Base-by-base conservation (phyloP, 2,888 invertebrate species). In the Drosophila anceps region DNA sequence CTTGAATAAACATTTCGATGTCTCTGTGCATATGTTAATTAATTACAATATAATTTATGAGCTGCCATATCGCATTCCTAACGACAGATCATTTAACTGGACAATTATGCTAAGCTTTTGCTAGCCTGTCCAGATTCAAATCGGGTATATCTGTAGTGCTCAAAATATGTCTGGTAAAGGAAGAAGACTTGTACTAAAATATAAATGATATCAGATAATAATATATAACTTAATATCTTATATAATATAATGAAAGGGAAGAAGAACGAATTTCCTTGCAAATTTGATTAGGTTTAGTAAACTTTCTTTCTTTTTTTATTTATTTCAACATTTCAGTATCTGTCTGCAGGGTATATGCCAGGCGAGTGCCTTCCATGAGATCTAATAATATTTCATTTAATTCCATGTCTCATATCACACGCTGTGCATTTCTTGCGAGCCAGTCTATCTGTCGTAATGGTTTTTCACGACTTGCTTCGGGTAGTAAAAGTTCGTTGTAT, bases 401-500 rank as follows among this genome's bases (percentile, higher is more conserved):
- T 73, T 69, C 61, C 44, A 55, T 62, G 54, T 55, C 46, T 58
- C 44, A 43, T 48, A 46, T 43, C 46, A 51, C 55, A 55, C 39
- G 31, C 60, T 53, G 48, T 50, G 50, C 50, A 43, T 31, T 24
- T 43, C 51, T 27, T n/a, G 39, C 37, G 58, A 58, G 57, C 57
- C 55, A 37, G 51, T 35, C 20, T 24, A 46, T 43, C 53, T 79
- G 46, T 68, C 58, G 69, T 79, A 82, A 82, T 87, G 68, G 53
- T 54, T 76, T 71, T 65, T 44, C 81, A 79, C 67, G 69, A 61
- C 69, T 69, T 54, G 82, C 84, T 82, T 41, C 62, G 53, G 69
- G 87, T 74, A 82, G 84, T 84, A 84, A 84, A 80, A 84, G 86
- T 79, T 41, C 18, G 70, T 84, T 84, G 83, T 82, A 58, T 81